phyloP scores from a whole-genome alignment of 2,113 vertebrate species.

The Brienomyrus brachyistius region DNA sequence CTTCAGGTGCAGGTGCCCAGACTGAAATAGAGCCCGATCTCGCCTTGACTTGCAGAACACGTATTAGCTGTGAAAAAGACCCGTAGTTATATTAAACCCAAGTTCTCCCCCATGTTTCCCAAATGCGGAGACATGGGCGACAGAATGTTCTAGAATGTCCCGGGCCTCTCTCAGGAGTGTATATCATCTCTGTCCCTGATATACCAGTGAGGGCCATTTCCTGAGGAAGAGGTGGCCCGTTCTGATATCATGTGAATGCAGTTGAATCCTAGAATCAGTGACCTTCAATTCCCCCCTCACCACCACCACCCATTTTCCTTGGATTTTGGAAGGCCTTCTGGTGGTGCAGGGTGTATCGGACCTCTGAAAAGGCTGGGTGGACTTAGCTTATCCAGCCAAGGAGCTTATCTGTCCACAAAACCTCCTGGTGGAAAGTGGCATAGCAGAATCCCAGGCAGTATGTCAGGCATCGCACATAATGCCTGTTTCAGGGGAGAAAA shows the following conservation, averaged over 20 bases:
- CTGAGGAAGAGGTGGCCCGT: background rate
- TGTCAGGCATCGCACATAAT: background rate
- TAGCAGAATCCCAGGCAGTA: background rate
- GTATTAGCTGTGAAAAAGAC: background rate
- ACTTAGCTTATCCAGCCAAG: background rate
- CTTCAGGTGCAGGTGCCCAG: background rate
- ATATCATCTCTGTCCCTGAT: background rate
- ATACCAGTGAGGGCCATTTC: background rate
- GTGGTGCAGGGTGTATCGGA: background rate
- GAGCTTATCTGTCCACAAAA: conserved; percentile 9
- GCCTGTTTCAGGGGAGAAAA: background rate
- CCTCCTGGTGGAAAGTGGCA: background rate
- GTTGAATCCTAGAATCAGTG: background rate
- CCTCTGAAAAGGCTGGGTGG: background rate
- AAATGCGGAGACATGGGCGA: background rate
- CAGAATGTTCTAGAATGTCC: background rate
- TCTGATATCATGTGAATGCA: background rate
- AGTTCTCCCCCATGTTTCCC: background rate
- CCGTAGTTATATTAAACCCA: background rate
- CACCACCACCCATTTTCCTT: background rate
- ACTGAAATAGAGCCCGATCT: background rate
- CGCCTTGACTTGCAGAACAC: background rate
- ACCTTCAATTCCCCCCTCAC: background rate
- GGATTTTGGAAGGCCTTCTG: background rate
- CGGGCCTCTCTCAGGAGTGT: background rate